Evolutionary conservation across 2,797 vertebrate species (phyloP), one percentile per base, ranked within the genome.

Genomic region (Myotis daubentonii): DNA sequence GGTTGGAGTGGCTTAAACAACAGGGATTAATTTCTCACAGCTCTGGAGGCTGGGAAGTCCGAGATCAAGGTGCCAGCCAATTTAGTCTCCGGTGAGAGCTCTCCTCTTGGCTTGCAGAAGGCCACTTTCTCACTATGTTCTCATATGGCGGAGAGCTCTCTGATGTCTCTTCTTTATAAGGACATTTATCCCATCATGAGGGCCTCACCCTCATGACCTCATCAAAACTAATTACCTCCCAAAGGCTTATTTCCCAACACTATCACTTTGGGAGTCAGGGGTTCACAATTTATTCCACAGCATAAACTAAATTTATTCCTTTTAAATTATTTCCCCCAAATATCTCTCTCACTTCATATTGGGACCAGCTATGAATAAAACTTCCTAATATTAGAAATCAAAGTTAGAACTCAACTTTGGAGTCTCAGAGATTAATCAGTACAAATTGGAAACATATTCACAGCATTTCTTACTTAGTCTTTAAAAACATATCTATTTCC

Each of bases 371-470:
- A 23, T 60, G 36, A 79, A 36, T n/a, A 83, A 72, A 72, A 22
- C 62, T 84, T 83, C 22, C 25, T 76, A 78, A 49, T 55, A 51
- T 41, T 76, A 66, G 80, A 65, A 86, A 41, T 88, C 60, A 84
- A 74, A 83, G 47, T 85, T 33, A 13, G 44, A 92, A 95, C 51
- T 71, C 60, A 90, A 87, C 76, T 72, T 65, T 86, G 75, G 23
- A 20, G n/a, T 72, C 47, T 86, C 65, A 80, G 62, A 76, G 33
- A 70, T 38, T 57, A 22, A 82, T 62, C 51, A 80, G 51, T 75
- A 86, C 2, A 53, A 79, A 87, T 22, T 44, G 41, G 55, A 80
- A 90, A 70, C 53, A 53, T 22, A 70, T n/a, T 41, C 49, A 68
- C 16, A 51, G 12, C 33, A 65, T 85, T 53, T 82, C 44, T 36